These are phyloP conservation scores for Momotus momota DNA, from an alignment of 2,797 vertebrate species.

Conservation along the genomic window DNA sequence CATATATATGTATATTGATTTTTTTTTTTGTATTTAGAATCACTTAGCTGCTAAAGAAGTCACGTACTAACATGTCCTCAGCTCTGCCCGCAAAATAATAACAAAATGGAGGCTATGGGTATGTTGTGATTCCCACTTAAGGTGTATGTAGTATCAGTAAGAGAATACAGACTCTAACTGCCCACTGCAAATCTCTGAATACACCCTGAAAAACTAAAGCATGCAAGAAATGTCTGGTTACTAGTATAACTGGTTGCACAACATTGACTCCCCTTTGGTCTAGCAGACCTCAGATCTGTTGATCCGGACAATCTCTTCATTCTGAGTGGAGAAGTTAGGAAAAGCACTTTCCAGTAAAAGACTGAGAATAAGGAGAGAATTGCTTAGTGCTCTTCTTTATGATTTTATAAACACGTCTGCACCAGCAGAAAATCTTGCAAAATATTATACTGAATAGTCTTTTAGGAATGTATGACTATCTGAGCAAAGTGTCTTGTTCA, in stretches of 20 bases:
- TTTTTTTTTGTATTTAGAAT: background rate
- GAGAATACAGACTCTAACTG: constrained; percentile 26
- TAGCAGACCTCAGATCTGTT: constrained; percentile 8
- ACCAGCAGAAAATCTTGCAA: background rate
- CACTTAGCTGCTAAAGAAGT: background rate
- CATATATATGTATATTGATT: background rate
- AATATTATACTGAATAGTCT: background rate
- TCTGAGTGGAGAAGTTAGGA: background rate
- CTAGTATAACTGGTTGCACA: constrained; percentile 61
- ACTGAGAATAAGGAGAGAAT: background rate
- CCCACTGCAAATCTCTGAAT: constrained; percentile 45
- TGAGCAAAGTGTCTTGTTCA: background rate
- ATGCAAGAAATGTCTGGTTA: constrained; percentile 59
- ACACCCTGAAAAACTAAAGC: constrained; percentile 59
- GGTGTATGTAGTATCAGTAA: background rate
- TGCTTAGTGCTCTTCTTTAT: background rate
- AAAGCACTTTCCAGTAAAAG: background rate
- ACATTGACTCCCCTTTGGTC: constrained; percentile 44
- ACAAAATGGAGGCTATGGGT: background rate
- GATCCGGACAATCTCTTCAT: constrained; percentile 28
- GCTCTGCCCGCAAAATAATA: background rate
- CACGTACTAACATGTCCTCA: background rate
- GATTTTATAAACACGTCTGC: background rate
- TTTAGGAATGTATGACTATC: fast-evolving
- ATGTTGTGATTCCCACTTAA: background rate